These are phyloP conservation scores for Eleginops maclovinus DNA, from an alignment of 2,113 vertebrate genomes.

Conservation along the genomic window DNA sequence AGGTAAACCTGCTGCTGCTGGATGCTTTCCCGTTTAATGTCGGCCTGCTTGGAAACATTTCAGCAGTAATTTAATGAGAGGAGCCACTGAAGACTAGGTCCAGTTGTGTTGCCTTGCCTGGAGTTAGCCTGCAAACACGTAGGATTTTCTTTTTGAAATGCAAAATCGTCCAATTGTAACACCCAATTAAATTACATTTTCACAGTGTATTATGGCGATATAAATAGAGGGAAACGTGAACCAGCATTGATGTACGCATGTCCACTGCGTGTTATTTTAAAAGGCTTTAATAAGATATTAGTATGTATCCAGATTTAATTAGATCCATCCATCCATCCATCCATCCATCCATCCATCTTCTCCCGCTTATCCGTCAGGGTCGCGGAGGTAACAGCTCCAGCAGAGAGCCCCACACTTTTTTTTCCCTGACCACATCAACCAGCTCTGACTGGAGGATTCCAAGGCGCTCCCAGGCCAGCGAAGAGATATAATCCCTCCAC, in stretches of 20 bases:
- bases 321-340: too few relatives aligned
- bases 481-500: too few relatives aligned
- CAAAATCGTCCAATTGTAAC: constrained; percentile 22
- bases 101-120: constrained; percentile 14
- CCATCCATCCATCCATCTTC: too few relatives aligned
- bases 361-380: too few relatives aligned
- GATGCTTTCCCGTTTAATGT: constrained; percentile 20
- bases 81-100: constrained; percentile 44
- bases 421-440: too few relatives aligned
- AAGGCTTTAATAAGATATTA: neutral
- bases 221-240: constrained; percentile 21
- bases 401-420: too few relatives aligned
- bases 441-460: too few relatives aligned
- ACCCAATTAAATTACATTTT: constrained; percentile 34
- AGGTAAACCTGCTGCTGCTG: constrained; percentile 44
- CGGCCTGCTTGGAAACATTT: constrained; percentile 32
- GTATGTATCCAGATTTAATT: too few relatives aligned
- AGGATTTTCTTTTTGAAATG: constrained; percentile 24
- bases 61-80: constrained; percentile 24
- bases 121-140: constrained; percentile 35
- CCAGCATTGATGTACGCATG: neutral
- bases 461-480: too few relatives aligned
- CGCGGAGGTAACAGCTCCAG: too few relatives aligned
- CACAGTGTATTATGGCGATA: constrained; percentile 26
- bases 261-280: constrained; percentile 4